Percentiles rank a stretch among this genome's conserved stretches.
Conservation (phyloP, 2,113 vertebrate species). For the Tauraco erythrolophus region DNA sequence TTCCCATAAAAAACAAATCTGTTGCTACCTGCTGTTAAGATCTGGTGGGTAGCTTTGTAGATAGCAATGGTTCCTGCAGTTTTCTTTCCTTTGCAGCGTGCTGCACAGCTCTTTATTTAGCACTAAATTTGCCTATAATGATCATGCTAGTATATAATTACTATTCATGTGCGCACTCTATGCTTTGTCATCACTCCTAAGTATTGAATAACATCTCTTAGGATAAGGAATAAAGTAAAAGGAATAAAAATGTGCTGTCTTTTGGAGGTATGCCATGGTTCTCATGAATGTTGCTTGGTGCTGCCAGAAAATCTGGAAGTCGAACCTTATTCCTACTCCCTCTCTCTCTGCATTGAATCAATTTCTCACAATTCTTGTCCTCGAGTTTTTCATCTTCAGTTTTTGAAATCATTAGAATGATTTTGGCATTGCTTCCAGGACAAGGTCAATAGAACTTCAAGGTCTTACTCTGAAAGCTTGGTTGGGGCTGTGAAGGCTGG, state of each 20-base stretch:
- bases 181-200: conserved; percentile 24
- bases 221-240: background rate
- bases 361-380: background rate
- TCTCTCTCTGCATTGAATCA: background rate
- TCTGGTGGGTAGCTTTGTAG: background rate
- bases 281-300: background rate
- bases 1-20: background rate
- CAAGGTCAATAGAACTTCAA: background rate
- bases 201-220: background rate
- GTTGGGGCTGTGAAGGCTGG: background rate
- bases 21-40: conserved; percentile 3
- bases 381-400: background rate
- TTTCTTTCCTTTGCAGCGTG: background rate
- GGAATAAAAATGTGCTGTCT: background rate
- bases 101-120: background rate
- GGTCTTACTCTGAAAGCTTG: background rate
- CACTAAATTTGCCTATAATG: background rate
- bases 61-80: background rate
- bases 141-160: background rate
- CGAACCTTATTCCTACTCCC: background rate
- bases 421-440: background rate
- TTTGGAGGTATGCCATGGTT: background rate
- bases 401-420: background rate
- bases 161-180: background rate
- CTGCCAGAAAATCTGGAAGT: background rate